Percentiles rank a stretch among this genome's conserved stretches.
Conservation (phyloP, 2,113 vertebrate genomes). For the Thryonomys swinderianus region DNA sequence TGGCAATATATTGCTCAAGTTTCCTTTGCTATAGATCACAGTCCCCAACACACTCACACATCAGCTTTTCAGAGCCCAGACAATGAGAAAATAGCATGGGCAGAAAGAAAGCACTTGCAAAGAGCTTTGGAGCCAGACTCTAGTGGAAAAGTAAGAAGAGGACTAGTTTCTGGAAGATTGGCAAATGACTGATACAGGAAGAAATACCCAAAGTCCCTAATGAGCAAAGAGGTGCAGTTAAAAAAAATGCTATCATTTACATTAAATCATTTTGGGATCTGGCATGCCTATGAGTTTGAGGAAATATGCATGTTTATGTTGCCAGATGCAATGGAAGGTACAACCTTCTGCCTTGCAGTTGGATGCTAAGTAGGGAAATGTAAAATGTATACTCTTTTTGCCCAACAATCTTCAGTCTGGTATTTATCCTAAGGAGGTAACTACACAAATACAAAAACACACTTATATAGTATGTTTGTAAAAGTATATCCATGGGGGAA, state of each 20-base stretch:
- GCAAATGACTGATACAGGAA: background rate
- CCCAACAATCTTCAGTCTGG: background rate
- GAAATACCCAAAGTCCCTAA: background rate
- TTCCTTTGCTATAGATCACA: constrained; percentile 60
- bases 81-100: background rate
- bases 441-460: background rate
- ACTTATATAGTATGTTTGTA: background rate
- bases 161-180: constrained; percentile 50
- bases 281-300: background rate
- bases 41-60: background rate
- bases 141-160: background rate
- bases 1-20: constrained; percentile 26
- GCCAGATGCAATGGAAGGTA: background rate
- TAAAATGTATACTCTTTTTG: background rate
- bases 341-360: background rate
- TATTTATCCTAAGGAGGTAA: background rate
- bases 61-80: background rate
- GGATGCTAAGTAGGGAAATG: background rate
- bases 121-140: constrained; percentile 30
- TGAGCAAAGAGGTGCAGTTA: constrained; percentile 30
- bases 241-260: background rate
- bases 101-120: background rate
- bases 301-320: background rate
- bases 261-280: background rate
- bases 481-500: constrained; percentile 11